Evolutionary conservation across 2,888 invertebrate genomes (phyloP), one percentile per base, ranked within the genome.

Genomic region (Orchestes rusci): DNA sequence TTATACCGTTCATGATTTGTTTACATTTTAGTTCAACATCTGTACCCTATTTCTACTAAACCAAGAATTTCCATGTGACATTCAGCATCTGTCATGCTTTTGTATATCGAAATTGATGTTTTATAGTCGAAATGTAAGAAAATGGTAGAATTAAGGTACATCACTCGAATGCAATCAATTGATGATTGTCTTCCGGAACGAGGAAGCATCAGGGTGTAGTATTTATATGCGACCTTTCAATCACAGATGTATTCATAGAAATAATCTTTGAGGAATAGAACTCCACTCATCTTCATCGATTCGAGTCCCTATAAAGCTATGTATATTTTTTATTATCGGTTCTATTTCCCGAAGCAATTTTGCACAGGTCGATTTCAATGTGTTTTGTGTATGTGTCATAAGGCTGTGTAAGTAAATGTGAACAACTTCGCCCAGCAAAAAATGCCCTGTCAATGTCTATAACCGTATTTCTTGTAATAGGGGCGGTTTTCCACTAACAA

Each of bases 211-310:
- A 67, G 68, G 68, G 67, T 67, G 67, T 67, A 66, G 66, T 64
- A 64, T 67, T n/a, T 66, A 66, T 64, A 66, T 63, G 68, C 67
- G 67, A 68, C 65, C 62, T 67, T 66, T 67, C 67, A 68, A 67
- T 68, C 67, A 58, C 63, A n/a, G n/a, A n/a, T n/a, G n/a, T n/a
- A n/a, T n/a, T n/a, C n/a, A n/a, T n/a, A n/a, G n/a, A n/a, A n/a
- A n/a, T n/a, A n/a, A n/a, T n/a, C n/a, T n/a, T n/a, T n/a, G n/a
- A n/a, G n/a, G n/a, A n/a, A n/a, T n/a, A n/a, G n/a, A n/a, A n/a
- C n/a, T n/a, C n/a, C n/a, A n/a, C n/a, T n/a, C n/a, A n/a, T n/a
- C n/a, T n/a, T n/a, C n/a, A n/a, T n/a, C n/a, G n/a, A n/a, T n/a
- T n/a, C n/a, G n/a, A n/a, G n/a, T n/a, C n/a, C n/a, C n/a, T n/a